phyloP scores from a whole-genome alignment of 1,140 invertebrate genomes.

The Zelostemma sp. region DNA sequence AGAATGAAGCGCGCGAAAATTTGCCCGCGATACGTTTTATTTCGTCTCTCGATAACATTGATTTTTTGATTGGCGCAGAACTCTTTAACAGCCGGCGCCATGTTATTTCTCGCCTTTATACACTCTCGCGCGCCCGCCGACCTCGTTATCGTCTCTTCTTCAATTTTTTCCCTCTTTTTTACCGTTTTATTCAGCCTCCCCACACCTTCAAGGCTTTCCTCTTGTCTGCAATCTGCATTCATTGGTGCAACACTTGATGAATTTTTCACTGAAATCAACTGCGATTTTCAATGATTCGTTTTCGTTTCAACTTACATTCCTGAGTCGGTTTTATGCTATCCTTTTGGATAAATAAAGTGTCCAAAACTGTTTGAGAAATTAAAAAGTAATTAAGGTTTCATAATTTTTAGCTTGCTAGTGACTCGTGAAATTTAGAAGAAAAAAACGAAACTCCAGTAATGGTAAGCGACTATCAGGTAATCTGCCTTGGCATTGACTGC shows the following conservation, averaged over 20 bases:
- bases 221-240: slow-evolving; percentile 45
- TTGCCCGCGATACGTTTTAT: slow-evolving; percentile 19
- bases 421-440: no score
- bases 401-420: no score
- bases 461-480: slow-evolving; percentile 36
- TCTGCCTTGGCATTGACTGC: slow-evolving; percentile 50
- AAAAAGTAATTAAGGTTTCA: no score
- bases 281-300: slow-evolving; percentile 33
- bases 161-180: slow-evolving; percentile 38
- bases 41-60: slow-evolving; percentile 32
- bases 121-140: slow-evolving; percentile 30
- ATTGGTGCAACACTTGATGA: slow-evolving; percentile 42
- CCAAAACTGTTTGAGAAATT: no score
- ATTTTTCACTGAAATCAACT: slow-evolving; percentile 38
- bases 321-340: no score
- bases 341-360: no score
- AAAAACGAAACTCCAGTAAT: slow-evolving; percentile 4
- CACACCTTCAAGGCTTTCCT: slow-evolving; percentile 36
- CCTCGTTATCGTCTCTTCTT: slow-evolving; percentile 48
- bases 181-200: slow-evolving; percentile 24
- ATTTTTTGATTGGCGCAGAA: slow-evolving; percentile 48
- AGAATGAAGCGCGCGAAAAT: no score
- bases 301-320: slow-evolving; percentile 28
- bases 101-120: slow-evolving; percentile 54
- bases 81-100: slow-evolving; percentile 48